Evolutionary conservation across 2,113 vertebrate genomes (phyloP).

Genomic region (Cynocephalus volans): DNA sequence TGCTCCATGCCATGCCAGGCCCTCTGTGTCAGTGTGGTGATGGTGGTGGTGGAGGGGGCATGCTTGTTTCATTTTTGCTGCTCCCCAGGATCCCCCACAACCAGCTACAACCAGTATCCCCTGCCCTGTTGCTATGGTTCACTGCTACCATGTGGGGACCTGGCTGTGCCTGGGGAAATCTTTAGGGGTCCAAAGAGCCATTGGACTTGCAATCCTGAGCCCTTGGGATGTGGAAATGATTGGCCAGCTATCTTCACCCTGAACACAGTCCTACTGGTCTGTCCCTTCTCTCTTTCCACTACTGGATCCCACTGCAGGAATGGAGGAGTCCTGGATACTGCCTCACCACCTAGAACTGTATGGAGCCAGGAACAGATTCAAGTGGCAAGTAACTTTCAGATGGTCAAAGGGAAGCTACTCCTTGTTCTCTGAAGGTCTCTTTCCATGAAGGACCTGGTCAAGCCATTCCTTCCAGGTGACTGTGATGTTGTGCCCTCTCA

Average conservation of each 20-base stretch:
- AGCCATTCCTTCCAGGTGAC: slow-evolving; percentile 80
- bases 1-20: neutral
- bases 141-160: neutral
- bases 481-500: slow-evolving; percentile 85
- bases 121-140: neutral
- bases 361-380: neutral
- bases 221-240: neutral
- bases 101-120: neutral
- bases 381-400: neutral
- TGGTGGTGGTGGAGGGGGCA: neutral
- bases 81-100: neutral
- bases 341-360: neutral
- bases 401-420: neutral
- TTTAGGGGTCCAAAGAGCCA: neutral
- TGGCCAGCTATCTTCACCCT: neutral
- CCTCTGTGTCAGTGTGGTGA: too few species aligned
- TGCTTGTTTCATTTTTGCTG: neutral
- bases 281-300: neutral
- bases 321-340: neutral
- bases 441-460: neutral
- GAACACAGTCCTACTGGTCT: neutral
- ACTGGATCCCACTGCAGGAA: neutral
- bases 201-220: neutral
- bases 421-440: neutral
- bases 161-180: neutral